These are phyloP conservation scores for Serinus canaria DNA, from an alignment of 2,113 vertebrate genomes.

Conservation along the genomic window DNA sequence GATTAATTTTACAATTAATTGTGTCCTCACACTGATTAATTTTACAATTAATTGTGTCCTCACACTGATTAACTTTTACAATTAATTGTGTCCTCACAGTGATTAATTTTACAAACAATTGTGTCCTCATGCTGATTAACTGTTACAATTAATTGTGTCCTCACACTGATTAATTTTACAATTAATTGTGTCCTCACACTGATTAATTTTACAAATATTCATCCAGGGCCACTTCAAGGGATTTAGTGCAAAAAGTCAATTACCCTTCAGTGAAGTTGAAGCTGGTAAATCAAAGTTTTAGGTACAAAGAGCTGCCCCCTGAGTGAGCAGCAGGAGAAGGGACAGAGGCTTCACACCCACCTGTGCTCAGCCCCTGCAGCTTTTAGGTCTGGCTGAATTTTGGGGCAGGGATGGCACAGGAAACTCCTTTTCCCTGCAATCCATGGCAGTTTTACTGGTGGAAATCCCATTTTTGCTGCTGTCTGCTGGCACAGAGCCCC, in stretches of 20 bases:
- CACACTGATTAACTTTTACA: too few relatives aligned
- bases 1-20: background rate
- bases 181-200: too few relatives aligned
- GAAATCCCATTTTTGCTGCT: background rate
- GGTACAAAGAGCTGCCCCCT: background rate
- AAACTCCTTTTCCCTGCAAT: background rate
- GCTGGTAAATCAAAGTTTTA: background rate
- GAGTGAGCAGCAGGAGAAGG: background rate
- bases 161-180: background rate
- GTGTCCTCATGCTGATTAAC: too few relatives aligned
- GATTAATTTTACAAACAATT: too few relatives aligned
- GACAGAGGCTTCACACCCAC: background rate
- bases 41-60: background rate
- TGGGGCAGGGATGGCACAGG: background rate
- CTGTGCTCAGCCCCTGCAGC: background rate
- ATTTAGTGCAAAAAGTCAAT: slow-evolving; percentile 20
- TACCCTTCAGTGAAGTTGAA: background rate
- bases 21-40: too few relatives aligned
- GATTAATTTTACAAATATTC: background rate
- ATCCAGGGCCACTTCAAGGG: background rate
- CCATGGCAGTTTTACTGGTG: background rate
- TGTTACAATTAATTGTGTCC: background rate
- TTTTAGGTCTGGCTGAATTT: background rate
- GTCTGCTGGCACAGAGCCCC: background rate
- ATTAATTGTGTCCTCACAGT: too few relatives aligned